Evolutionary conservation across 2,888 invertebrate genomes (phyloP).

Genomic region (Sinodicranocentrus sp.): DNA sequence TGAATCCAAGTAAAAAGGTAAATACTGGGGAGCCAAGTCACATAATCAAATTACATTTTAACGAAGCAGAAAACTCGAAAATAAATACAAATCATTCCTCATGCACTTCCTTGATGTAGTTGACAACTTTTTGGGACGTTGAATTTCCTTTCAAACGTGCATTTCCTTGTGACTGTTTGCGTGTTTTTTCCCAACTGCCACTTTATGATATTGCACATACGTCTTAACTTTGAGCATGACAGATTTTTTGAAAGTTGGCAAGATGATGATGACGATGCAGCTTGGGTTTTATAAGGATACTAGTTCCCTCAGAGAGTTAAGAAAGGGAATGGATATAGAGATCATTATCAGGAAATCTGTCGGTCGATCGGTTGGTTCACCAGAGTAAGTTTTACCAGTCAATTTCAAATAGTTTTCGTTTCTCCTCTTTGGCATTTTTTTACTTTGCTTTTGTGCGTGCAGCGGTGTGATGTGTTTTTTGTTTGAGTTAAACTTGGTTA

Average conservation of each 20-base stretch:
- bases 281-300: no score
- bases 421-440: background rate
- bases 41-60: constrained; percentile 36
- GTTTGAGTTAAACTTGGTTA: background rate
- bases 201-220: no score
- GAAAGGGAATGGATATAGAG: background rate
- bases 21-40: background rate
- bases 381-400: constrained; percentile 37
- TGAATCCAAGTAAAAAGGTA: no score
- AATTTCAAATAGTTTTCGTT: constrained; percentile 22
- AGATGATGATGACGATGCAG: no score
- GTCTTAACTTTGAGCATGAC: no score
- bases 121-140: no score
- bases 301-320: no score
- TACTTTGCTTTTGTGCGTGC: background rate
- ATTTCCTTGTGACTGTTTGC: no score
- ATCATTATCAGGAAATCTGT: constrained; percentile 44
- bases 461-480: constrained; percentile 10
- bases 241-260: no score
- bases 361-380: constrained; percentile 41
- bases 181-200: no score
- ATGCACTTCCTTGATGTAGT: no score
- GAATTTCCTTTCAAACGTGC: no score
- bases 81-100: constrained; percentile 17
- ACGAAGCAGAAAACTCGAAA: constrained; percentile 54